phyloP scores from a whole-genome alignment of 2,797 vertebrate genomes.

The Lagodon rhomboides region DNA sequence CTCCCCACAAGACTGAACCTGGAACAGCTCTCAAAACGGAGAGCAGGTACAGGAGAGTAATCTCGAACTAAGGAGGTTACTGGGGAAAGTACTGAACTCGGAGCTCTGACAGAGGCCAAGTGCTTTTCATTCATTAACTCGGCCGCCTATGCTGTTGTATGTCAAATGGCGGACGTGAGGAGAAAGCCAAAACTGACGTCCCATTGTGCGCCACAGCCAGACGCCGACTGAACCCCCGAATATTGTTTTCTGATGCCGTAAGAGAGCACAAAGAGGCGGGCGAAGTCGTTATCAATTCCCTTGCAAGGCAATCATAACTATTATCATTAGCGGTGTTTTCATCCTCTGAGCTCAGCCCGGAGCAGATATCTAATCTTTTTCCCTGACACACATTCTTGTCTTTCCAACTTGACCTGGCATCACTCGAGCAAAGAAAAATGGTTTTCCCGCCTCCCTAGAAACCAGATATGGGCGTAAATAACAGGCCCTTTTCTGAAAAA shows the following conservation, averaged over 20 bases:
- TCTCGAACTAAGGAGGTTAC: slow-evolving; percentile 68
- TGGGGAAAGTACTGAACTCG: slow-evolving; percentile 58
- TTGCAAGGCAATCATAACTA: slow-evolving; percentile 66
- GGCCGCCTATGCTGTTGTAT: slow-evolving; percentile 71
- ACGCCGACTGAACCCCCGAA: slow-evolving; percentile 50
- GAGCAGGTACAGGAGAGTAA: slow-evolving; percentile 62
- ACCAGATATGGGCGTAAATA: slow-evolving; percentile 77
- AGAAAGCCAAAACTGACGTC: slow-evolving; percentile 70
- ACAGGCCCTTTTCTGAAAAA: slow-evolving; percentile 71
- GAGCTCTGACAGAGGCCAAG: slow-evolving; percentile 72
- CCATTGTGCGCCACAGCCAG: slow-evolving; percentile 65
- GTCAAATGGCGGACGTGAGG: slow-evolving; percentile 76
- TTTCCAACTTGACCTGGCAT: slow-evolving; percentile 79
- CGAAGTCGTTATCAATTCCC: slow-evolving; percentile 65
- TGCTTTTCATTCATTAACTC: slow-evolving; percentile 82
- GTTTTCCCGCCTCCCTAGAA: slow-evolving; percentile 66
- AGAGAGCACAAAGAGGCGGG: slow-evolving; percentile 44
- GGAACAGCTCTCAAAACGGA: slow-evolving; percentile 59
- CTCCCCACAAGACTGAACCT: slow-evolving; percentile 52
- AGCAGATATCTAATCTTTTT: slow-evolving; percentile 68
- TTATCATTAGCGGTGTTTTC: slow-evolving; percentile 74
- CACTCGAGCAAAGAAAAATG: slow-evolving; percentile 71
- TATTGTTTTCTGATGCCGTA: slow-evolving; percentile 67
- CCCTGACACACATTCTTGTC: slow-evolving; percentile 65
- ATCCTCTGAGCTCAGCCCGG: slow-evolving; percentile 52